phyloP scores from a whole-genome alignment of 2,113 vertebrate genomes.

The Nipponia nippon region DNA sequence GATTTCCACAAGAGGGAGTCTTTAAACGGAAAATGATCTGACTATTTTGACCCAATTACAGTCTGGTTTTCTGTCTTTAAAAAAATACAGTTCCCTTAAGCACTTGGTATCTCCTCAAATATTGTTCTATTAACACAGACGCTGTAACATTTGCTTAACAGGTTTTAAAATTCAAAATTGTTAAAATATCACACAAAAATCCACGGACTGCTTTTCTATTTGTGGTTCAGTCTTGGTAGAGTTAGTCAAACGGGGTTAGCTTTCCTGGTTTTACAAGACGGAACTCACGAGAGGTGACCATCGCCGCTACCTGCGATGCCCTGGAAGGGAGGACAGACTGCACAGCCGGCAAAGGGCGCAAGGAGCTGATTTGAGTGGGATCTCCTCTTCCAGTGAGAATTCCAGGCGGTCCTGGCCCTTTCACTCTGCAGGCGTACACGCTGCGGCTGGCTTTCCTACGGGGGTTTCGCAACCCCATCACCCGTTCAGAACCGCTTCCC shows the following conservation, averaged over 20 bases:
- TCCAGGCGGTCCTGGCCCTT: background rate
- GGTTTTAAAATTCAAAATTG: background rate
- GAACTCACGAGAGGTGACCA: background rate
- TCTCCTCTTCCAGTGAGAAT: background rate
- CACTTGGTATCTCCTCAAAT: background rate
- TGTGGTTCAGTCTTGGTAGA: background rate
- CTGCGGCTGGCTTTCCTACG: background rate
- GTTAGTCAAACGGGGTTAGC: accelerated
- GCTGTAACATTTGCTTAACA: background rate
- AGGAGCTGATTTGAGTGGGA: background rate
- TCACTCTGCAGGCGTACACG: background rate
- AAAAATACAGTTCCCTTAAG: background rate
- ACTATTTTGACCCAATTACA: background rate
- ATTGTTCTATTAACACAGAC: background rate
- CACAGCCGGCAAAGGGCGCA: background rate
- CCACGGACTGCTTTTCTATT: accelerated
- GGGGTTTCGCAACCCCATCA: background rate
- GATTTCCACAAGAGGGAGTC: slow-evolving; percentile 56
- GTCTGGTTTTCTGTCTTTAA: background rate
- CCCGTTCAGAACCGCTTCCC: background rate
- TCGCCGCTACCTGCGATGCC: background rate
- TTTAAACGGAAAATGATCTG: background rate
- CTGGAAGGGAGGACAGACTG: background rate
- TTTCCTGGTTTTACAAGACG: background rate
- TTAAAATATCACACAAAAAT: background rate